phyloP scores from a whole-genome alignment of 1,140 invertebrate species.

The Diploscapter pachys region DNA sequence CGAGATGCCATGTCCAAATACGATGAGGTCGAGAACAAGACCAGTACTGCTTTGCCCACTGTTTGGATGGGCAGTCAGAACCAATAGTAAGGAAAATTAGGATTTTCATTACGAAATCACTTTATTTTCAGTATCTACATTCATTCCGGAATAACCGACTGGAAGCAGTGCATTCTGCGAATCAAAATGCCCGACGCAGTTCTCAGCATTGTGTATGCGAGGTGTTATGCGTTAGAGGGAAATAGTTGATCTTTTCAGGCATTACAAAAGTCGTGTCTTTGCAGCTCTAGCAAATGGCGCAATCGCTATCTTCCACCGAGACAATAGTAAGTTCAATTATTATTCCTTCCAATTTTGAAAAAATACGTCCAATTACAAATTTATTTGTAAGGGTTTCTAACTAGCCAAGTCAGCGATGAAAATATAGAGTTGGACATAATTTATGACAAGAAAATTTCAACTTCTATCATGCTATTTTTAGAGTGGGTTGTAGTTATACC shows the following conservation, averaged over 20 bases:
- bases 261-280: constrained; percentile 84
- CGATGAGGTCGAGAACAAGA: constrained; percentile 64
- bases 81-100: constrained; percentile 61
- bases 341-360: too few species aligned
- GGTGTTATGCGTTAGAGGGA: too few species aligned
- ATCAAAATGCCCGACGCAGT: constrained; percentile 69
- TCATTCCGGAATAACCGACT: constrained; percentile 87
- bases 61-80: constrained; percentile 95
- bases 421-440: too few species aligned
- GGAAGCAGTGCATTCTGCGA: constrained; percentile 79
- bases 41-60: constrained; percentile 82
- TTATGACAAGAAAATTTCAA: too few species aligned
- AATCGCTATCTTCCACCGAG: constrained; percentile 84
- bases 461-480: too few species aligned
- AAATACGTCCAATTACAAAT: too few species aligned
- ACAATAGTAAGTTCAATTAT: constrained; percentile 48
- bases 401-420: too few species aligned
- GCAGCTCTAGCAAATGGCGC: constrained; percentile 92
- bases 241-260: constrained; percentile 63
- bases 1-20: constrained; percentile 52
- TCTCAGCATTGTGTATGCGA: constrained; percentile 73
- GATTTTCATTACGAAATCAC: neutral
- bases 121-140: constrained; percentile 80
- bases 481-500: too few species aligned
- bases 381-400: too few species aligned